Percentiles rank a stretch among this genome's conserved stretches.
Evolutionary conservation across 2,888 invertebrate species (phyloP).

Genomic region (Scaptomyza tumidula): DNA sequence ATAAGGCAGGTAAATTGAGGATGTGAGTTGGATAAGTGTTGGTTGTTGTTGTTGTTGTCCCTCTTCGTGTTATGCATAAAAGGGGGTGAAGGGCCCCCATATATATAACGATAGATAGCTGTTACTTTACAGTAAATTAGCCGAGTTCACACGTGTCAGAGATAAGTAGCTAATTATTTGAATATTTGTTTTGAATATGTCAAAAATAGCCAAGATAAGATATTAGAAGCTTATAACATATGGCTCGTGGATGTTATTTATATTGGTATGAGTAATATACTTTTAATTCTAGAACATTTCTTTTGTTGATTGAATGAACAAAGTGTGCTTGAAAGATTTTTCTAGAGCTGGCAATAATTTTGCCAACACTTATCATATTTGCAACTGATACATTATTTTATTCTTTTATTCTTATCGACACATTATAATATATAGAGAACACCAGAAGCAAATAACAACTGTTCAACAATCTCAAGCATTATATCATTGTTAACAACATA

Average conservation of each 20-base stretch:
- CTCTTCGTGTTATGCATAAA: conserved; percentile 16
- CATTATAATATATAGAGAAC: background rate
- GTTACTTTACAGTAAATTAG: conserved; percentile 10
- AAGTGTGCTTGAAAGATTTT: no score
- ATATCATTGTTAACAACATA: conserved; percentile 6
- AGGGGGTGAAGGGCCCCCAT: background rate
- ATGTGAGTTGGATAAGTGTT: conserved; percentile 32
- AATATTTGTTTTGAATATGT: background rate
- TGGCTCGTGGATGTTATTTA: no score
- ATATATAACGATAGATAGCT: background rate
- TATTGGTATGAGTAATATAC: no score
- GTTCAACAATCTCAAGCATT: conserved; percentile 9
- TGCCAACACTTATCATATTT: no score
- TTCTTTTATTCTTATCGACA: background rate
- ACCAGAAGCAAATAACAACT: background rate
- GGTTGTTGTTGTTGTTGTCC: background rate
- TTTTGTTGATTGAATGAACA: no score
- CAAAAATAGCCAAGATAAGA: background rate
- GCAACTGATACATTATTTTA: no score
- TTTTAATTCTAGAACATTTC: no score
- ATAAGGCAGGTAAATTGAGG: conserved; percentile 44
- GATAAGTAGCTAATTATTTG: conserved; percentile 8
- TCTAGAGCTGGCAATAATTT: no score
- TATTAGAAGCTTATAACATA: background rate
- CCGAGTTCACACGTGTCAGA: conserved; percentile 5